Conservation (phyloP, 1,140 invertebrate genomes). For the Drosophila lini region DNA sequence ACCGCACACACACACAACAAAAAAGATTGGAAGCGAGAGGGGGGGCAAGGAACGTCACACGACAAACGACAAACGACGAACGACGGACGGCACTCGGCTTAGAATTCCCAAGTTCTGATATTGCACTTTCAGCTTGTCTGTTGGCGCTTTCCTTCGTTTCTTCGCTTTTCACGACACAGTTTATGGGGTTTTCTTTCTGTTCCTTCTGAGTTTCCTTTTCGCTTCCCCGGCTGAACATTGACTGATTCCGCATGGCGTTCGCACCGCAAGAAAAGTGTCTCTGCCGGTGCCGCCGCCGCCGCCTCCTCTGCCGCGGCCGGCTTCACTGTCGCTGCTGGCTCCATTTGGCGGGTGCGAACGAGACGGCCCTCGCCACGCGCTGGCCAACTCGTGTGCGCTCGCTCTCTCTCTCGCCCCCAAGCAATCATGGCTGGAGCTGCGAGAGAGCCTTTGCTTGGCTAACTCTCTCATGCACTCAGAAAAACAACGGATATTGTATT, state of each 20-base stretch:
- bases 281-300: conserved; percentile 23
- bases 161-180: neutral
- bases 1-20: conserved; percentile 3
- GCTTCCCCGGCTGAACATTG: conserved; percentile 53
- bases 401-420: conserved; percentile 17
- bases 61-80: neutral
- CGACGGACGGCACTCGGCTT: conserved; percentile 4
- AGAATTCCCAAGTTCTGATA: neutral
- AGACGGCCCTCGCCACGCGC: conserved; percentile 13
- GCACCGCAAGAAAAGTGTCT: conserved; percentile 78
- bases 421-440: conserved; percentile 26
- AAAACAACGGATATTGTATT: neutral
- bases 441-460: neutral
- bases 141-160: conserved; percentile 6
- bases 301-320: conserved; percentile 10
- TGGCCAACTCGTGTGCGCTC: conserved; percentile 10
- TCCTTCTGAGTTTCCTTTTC: neutral
- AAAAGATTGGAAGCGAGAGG: neutral
- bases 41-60: neutral
- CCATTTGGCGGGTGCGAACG: conserved; percentile 23
- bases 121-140: neutral
- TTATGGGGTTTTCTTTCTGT: neutral
- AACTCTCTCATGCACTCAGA: neutral
- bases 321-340: conserved; percentile 35
- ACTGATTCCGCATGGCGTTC: conserved; percentile 76